Percentiles rank a stretch among this genome's conserved stretches.
Conservation (phyloP, 1,140 invertebrate species). For the Diabrotica virgifera region DNA sequence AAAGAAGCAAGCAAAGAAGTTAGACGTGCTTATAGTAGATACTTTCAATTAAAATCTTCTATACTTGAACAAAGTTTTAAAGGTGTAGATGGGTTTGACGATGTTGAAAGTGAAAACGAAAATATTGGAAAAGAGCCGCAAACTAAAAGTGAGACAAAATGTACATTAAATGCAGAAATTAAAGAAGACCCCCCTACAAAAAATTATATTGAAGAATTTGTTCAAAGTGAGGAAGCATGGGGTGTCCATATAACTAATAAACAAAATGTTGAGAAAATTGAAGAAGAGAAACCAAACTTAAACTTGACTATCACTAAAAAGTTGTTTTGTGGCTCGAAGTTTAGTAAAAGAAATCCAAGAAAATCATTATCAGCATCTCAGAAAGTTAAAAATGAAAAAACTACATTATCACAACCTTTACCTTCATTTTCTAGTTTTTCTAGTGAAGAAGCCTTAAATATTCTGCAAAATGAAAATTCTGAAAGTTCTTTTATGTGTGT, state of each 20-base stretch:
- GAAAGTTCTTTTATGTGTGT: constrained; percentile 33
- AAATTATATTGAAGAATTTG: neutral
- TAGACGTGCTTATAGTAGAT: constrained; percentile 74
- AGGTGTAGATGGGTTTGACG: constrained; percentile 47
- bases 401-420: constrained; percentile 27
- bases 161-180: neutral
- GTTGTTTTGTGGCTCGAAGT: constrained; percentile 64
- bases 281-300: constrained; percentile 37
- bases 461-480: constrained; percentile 6
- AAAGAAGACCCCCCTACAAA: neutral
- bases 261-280: neutral
- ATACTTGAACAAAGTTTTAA: constrained; percentile 67
- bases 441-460: constrained; percentile 24
- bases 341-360: constrained; percentile 71
- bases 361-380: constrained; percentile 58
- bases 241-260: constrained; percentile 56
- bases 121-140: constrained; percentile 34
- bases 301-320: constrained; percentile 61
- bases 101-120: constrained; percentile 42
- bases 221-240: constrained; percentile 52
- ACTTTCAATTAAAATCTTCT: constrained; percentile 73
- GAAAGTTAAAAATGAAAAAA: constrained; percentile 34
- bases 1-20: constrained; percentile 67
- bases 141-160: neutral
- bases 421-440: constrained; percentile 19